phyloP scores from a whole-genome alignment of 2,113 vertebrate genomes.

The Otis tarda region DNA sequence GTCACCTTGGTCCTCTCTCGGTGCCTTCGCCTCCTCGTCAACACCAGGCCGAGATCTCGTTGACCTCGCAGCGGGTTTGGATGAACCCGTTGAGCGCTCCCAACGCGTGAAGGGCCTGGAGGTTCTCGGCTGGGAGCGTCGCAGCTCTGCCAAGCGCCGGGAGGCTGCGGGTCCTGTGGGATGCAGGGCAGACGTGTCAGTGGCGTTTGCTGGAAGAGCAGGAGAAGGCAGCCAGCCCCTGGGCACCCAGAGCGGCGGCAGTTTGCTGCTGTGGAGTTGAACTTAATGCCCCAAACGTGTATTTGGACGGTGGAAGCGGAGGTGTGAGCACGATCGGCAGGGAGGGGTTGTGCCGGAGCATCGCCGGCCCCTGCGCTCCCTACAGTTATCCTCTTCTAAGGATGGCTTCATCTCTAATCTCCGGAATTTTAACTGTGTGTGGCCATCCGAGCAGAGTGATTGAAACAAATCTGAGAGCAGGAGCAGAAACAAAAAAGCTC shows the following conservation, averaged over 20 bases:
- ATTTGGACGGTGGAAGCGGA: not conserved
- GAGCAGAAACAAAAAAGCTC: not conserved
- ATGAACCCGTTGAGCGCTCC: not conserved
- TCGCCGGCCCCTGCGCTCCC: not conserved
- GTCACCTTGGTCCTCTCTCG: not conserved
- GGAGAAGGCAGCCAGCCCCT: not conserved
- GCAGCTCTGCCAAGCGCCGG: fast-evolving
- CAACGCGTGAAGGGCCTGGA: not conserved
- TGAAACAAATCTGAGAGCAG: not conserved
- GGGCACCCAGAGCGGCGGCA: not conserved
- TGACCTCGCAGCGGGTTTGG: not conserved
- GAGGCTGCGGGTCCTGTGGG: not conserved
- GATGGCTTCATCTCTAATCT: not conserved
- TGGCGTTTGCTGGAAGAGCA: not conserved
- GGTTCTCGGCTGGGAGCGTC: fast-evolving
- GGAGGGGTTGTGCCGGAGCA: not conserved
- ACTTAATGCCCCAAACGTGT: not conserved
- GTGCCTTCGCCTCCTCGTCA: not conserved
- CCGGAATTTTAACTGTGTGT: not conserved
- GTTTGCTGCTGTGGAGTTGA: not conserved
- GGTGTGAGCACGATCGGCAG: not conserved
- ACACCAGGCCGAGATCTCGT: not conserved
- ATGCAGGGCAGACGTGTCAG: not conserved
- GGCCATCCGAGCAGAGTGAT: fast-evolving
- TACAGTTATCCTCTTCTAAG: not conserved